Conservation (phyloP, 2,797 vertebrate species). For the Enteromius radiatus region DNA sequence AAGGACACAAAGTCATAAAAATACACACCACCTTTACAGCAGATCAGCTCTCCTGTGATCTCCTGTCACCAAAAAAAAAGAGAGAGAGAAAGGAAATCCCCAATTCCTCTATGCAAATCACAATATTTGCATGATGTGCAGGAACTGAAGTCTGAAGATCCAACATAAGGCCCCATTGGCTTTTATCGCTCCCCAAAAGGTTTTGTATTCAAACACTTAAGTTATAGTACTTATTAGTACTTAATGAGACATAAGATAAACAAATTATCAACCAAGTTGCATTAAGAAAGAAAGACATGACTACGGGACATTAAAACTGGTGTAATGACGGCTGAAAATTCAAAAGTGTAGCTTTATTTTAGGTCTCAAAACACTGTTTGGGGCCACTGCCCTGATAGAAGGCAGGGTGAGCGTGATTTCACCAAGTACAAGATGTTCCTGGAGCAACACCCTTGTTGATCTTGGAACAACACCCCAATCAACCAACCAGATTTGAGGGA, state of each 20-base stretch:
- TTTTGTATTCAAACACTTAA: background rate
- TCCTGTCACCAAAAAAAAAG: background rate
- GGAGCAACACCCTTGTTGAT: too few species aligned
- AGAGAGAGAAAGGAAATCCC: slow-evolving; percentile 15
- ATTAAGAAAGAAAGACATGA: background rate
- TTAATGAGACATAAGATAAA: background rate
- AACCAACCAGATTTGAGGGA: too few species aligned
- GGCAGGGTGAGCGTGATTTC: background rate
- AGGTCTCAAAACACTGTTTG: background rate
- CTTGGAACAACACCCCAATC: too few species aligned
- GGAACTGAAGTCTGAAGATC: background rate
- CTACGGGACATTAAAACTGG: background rate
- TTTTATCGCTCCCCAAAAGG: background rate
- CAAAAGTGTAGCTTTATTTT: background rate
- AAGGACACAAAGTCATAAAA: background rate
- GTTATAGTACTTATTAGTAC: too few species aligned
- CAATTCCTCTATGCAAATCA: slow-evolving; percentile 43
- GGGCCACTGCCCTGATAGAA: background rate
- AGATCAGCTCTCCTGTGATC: slow-evolving; percentile 28
- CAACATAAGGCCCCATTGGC: background rate
- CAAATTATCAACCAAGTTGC: background rate
- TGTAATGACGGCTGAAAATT: background rate
- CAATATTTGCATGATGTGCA: slow-evolving; percentile 52
- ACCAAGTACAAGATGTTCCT: too few species aligned
- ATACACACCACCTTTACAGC: slow-evolving; percentile 10